These are phyloP conservation scores for Rhagoletis pomonella DNA, from an alignment of 1,140 invertebrate species.

Conservation along the genomic window DNA sequence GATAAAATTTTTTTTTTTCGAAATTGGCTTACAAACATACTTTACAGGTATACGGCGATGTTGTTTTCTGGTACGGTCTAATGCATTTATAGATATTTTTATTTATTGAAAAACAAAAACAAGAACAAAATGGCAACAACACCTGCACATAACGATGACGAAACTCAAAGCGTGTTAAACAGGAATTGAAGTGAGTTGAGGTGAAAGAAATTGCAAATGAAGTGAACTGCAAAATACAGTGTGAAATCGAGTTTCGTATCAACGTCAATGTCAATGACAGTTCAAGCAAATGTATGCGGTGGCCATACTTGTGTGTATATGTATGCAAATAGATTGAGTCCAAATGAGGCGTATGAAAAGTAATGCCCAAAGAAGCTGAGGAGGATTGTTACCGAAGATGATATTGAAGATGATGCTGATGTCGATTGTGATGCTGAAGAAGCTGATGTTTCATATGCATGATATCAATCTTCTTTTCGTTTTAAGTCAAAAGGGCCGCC, in stretches of 20 bases:
- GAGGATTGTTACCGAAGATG: neutral
- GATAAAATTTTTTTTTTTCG: too few relatives aligned
- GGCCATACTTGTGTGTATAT: too few relatives aligned
- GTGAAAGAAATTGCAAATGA: neutral
- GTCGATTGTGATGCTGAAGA: neutral
- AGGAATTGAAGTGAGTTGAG: neutral
- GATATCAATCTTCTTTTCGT: neutral
- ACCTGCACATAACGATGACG: neutral
- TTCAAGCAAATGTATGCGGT: neutral
- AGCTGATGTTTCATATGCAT: neutral
- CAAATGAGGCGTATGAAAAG: neutral
- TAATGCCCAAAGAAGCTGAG: neutral
- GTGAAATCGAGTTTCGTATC: neutral
- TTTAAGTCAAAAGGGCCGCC: too few relatives aligned
- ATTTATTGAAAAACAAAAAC: too few relatives aligned
- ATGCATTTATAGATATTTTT: too few relatives aligned
- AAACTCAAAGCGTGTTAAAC: neutral
- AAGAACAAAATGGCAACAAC: too few relatives aligned
- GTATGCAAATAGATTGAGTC: neutral
- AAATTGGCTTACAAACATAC: too few relatives aligned
- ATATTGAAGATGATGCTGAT: neutral
- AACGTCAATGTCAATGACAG: constrained; percentile 20
- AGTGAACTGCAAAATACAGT: neutral
- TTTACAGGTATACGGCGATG: too few relatives aligned
- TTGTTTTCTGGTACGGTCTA: too few relatives aligned